phyloP scores from a whole-genome alignment of 2,797 vertebrate genomes.

The Fratercula arctica region DNA sequence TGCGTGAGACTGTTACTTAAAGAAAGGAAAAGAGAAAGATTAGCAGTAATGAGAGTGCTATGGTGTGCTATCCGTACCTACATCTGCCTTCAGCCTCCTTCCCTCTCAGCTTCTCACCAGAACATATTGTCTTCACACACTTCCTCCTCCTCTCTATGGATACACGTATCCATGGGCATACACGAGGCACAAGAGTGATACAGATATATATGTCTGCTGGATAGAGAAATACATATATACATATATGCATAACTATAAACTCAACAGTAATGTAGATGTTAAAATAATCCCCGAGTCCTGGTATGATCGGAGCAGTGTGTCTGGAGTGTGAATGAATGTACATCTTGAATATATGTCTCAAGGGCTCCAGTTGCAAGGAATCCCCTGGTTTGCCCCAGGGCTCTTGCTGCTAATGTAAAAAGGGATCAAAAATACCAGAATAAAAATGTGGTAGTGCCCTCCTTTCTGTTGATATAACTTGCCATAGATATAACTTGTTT shows the following conservation, averaged over 20 bases:
- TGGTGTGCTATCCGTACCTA: not conserved
- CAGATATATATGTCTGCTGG: not conserved
- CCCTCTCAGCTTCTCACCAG: not conserved
- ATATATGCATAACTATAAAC: not conserved
- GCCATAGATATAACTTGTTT: not conserved
- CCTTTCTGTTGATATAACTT: not conserved
- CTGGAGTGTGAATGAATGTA: not conserved
- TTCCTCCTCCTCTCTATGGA: not conserved
- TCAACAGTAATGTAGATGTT: not conserved
- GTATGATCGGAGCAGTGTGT: not conserved
- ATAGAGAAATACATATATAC: not conserved
- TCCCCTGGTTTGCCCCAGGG: not conserved
- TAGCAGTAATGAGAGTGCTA: not conserved
- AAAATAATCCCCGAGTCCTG: not conserved
- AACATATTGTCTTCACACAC: not conserved
- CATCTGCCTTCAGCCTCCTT: not conserved
- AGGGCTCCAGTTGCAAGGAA: not conserved
- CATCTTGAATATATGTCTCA: rapidly evolving
- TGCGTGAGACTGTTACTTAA: not conserved
- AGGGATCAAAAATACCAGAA: not conserved
- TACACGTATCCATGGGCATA: rapidly evolving
- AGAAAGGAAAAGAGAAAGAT: not conserved
- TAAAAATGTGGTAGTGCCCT: not conserved
- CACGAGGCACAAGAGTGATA: not conserved
- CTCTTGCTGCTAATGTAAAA: not conserved